A percentile compares a stretch with the other conserved stretches of the same genome.
These are phyloP conservation scores for Trissolcus brochymenae DNA, from an alignment of 2,888 invertebrate species.

Conservation along the genomic window DNA sequence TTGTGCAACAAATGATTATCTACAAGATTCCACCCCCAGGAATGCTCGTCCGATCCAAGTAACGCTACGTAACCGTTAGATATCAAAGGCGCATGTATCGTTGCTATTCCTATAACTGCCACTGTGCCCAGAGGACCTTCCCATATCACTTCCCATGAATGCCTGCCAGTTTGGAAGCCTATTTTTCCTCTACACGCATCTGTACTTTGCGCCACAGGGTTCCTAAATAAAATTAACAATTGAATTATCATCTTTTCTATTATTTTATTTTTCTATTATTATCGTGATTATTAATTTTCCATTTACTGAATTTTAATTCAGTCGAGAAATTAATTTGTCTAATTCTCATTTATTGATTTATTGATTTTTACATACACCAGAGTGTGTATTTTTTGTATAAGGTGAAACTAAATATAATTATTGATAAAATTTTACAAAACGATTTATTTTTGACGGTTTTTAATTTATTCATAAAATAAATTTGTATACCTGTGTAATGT, in stretches of 20 bases:
- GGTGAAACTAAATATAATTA: no score
- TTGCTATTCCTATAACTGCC: slow-evolving; percentile 96
- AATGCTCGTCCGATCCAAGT: slow-evolving; percentile 96
- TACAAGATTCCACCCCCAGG: slow-evolving; percentile 99
- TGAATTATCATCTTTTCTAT: background rate
- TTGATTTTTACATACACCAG: no score
- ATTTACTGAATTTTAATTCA: no score
- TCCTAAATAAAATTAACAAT: slow-evolving; percentile 78
- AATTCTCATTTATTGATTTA: no score
- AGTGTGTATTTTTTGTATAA: no score
- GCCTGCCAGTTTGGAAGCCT: slow-evolving; percentile 93
- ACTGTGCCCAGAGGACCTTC: slow-evolving; percentile 99
- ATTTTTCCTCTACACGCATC: slow-evolving; percentile 95
- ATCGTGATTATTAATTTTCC: no score
- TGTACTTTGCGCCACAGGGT: slow-evolving; percentile 98
- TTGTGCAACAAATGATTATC: slow-evolving; percentile 98
- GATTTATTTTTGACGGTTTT: background rate
- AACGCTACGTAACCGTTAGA: slow-evolving; percentile 97
- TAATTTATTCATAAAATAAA: background rate
- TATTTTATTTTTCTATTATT: background rate
- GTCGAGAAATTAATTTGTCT: no score
- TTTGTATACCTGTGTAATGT: slow-evolving; percentile 88
- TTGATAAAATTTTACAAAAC: no score
- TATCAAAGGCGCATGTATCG: slow-evolving; percentile 94
- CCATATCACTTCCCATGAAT: slow-evolving; percentile 99